Base-by-base conservation (phyloP, 2,888 invertebrate species). In the Agapostemon virescens region DNA sequence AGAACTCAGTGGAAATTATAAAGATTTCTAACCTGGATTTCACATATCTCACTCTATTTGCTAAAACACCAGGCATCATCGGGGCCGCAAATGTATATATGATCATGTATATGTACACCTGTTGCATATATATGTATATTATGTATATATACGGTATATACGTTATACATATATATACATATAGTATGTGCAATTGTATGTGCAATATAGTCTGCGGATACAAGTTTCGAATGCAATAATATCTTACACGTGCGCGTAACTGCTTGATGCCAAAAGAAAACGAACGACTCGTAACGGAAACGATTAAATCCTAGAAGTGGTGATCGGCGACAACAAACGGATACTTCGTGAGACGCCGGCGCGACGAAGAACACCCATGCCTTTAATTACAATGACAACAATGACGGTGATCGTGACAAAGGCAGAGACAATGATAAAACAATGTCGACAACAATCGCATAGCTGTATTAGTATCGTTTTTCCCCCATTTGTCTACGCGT, bases 101-200 rank as follows among this genome's bases (percentile, higher is more conserved):
- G 55, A 55, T 26, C 55, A 55, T 55, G 55, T 55, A 26, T 55
- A 55, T 55, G 55, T 55, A 55, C 55, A 55, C 55, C 17, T 17
- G 55, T 55, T 26, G 55, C 70, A 79, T 79, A 69, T 69, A 73
- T 79, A 61, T 75, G 84, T 88, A 88, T 88, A 86, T 88, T 84
- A 77, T 86, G 84, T 88, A 88, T 87, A 86, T 88, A 87, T 86
- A 88, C 69, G 81, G 81, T 84, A 77, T 86, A 86, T 87, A 87
- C n/a, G n/a, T n/a, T 87, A 85, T 85, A 85, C 81, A 71, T 63
- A 74, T 73, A 80, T 81, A 72, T 70, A 64, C 74, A 79, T 84
- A 75, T 73, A 79, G 84, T 89, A 88, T 89, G 89, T 89, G 89
- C 88, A 89, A 71, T 87, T 83, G 85, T 89, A 86, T 89, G 89